A percentile compares a stretch with the other conserved stretches of the same genome.
Conservation (phyloP, 2,888 invertebrate genomes). For the Elmis aenea region DNA sequence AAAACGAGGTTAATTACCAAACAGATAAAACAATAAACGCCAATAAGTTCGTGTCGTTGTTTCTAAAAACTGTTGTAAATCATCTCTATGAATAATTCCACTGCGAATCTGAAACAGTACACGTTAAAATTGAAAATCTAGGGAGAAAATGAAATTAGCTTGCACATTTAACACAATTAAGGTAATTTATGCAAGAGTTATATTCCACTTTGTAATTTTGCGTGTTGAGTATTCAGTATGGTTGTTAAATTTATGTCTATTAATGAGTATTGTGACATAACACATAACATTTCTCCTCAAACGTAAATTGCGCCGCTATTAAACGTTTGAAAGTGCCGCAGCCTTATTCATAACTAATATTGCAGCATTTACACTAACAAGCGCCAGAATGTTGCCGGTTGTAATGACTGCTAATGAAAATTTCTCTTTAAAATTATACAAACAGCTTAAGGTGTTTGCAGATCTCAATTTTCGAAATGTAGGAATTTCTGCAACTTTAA, state of each 20-base stretch:
- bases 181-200: slow-evolving; percentile 14
- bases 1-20: too few species aligned
- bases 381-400: too few species aligned
- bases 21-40: too few species aligned
- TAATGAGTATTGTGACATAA: slow-evolving; percentile 20
- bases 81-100: background rate
- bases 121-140: background rate
- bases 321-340: slow-evolving; percentile 24
- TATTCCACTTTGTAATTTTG: slow-evolving; percentile 11
- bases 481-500: too few species aligned
- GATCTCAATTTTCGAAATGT: too few species aligned
- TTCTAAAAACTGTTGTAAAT: background rate
- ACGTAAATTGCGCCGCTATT: slow-evolving; percentile 17
- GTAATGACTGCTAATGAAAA: too few species aligned
- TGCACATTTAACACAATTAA: slow-evolving; percentile 12
- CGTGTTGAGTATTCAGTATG: slow-evolving; percentile 7
- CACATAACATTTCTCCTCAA: slow-evolving; percentile 10
- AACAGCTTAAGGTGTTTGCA: too few species aligned
- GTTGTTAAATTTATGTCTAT: slow-evolving; percentile 22
- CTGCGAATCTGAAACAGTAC: background rate
- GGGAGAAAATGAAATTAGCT: slow-evolving; percentile 13
- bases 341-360: slow-evolving; percentile 21
- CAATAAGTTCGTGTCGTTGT: too few species aligned
- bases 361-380: slow-evolving; percentile 1
- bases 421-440: too few species aligned